Base-by-base conservation (phyloP, 2,113 vertebrate genomes). In the Steatornis caripensis region DNA sequence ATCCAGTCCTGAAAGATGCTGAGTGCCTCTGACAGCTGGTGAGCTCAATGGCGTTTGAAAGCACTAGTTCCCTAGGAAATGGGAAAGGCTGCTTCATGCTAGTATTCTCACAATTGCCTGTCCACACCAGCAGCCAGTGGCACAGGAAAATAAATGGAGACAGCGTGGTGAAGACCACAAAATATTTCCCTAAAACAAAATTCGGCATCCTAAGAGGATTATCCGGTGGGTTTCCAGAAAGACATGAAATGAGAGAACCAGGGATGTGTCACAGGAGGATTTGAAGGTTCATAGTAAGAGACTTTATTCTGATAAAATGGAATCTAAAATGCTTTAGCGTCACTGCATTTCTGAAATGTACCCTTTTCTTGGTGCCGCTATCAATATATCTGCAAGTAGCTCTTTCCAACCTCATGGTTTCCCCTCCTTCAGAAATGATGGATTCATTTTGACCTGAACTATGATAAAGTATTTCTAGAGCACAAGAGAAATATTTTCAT, bases 11-110 rank as follows among this genome's bases (percentile, higher is more conserved):
- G 72, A 55, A 84, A 94, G 94, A 84, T 72, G 83, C 86, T 72
- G 77, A 95, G 65, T 89, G 60, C 72, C 76, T 87, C 92, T 89
- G 95, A 61, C 95, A 93, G 83, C 86, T 90, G 60, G 81, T 94
- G 48, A 89, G 74, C 76, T 92, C 83, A 65, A 78, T 95, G 95
- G 57, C 86, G 92, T 95, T 96, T 97, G 90, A 39, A 82, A 93
- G 83, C 3, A 0, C 29, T 3, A 5, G 39, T 84, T 88, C 65
- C 51, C 55, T 36, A 32, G 86, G 86, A 93, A 89, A 89, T 39
- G 45, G 69, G 72, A 89, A 34, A 1, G 53, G 65, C 83, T 89
- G 43, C 87, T 75, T 82, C 53, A 75, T 1, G 9, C 58, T 91
- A 72, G 14, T 61, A 18, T 61, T 84, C 84, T 82, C 57, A 61